These are phyloP conservation scores for Microplitis deprimator DNA, from an alignment of 2,888 invertebrate species.

Conservation along the genomic window DNA sequence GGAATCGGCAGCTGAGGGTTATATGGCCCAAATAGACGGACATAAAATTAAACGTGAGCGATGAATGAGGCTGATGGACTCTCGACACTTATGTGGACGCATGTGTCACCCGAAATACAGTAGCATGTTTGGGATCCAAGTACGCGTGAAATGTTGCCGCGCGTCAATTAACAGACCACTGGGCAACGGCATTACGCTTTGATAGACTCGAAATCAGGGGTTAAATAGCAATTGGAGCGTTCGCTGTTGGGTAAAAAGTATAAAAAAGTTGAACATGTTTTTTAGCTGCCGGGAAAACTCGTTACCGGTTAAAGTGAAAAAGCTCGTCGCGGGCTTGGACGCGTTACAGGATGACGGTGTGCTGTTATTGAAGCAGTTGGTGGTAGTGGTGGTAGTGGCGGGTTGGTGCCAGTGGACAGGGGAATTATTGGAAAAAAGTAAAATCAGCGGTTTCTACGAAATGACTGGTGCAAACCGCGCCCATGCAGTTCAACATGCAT, in stretches of 20 bases:
- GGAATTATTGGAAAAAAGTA: slow-evolving; percentile 47
- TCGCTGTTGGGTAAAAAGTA: not conserved
- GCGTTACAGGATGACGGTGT: slow-evolving; percentile 2
- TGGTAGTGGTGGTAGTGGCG: not conserved
- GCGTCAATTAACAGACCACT: slow-evolving; percentile 1
- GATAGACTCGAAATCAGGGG: not conserved
- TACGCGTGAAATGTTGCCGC: slow-evolving; percentile 29
- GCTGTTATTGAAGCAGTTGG: not conserved
- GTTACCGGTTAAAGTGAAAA: slow-evolving; percentile 38
- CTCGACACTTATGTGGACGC: too few species aligned
- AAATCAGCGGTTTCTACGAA: slow-evolving; percentile 48
- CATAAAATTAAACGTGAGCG: not conserved
- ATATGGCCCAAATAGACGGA: too few species aligned
- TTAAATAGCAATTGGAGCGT: not conserved
- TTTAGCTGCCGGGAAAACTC: slow-evolving; percentile 20
- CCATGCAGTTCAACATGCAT: slow-evolving; percentile 32
- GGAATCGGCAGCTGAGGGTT: too few species aligned
- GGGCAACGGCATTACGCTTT: not conserved
- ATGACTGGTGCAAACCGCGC: slow-evolving; percentile 40
- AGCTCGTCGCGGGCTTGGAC: slow-evolving; percentile 22
- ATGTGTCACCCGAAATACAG: too few species aligned
- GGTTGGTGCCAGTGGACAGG: slow-evolving; percentile 20
- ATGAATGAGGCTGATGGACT: not conserved
- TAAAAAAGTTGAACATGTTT: slow-evolving; percentile 1
- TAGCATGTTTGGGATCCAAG: not conserved